These are phyloP conservation scores for Pseudopleuronectes americanus DNA, from an alignment of 2,797 vertebrate species.

Conservation along the genomic window DNA sequence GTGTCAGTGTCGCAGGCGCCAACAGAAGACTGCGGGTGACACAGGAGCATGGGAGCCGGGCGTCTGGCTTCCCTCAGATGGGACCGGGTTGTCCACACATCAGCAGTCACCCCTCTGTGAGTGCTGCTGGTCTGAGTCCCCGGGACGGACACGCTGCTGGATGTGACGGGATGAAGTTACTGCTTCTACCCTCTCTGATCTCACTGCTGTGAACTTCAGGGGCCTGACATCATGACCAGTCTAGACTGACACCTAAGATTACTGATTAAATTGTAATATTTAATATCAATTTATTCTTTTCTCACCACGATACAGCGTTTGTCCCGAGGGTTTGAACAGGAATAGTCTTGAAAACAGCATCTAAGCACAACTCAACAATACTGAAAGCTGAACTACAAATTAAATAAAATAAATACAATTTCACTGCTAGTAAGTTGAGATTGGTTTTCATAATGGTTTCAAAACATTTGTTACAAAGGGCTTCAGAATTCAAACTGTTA, in stretches of 20 bases:
- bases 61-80: conserved; percentile 76
- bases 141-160: conserved; percentile 46
- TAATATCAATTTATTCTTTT: no score
- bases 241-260: not conserved
- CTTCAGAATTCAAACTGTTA: no score
- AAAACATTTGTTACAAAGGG: no score
- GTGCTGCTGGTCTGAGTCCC: conserved; percentile 57
- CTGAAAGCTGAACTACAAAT: not conserved
- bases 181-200: conserved; percentile 9
- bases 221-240: not conserved
- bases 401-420: no score
- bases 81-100: conserved; percentile 66
- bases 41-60: conserved; percentile 48
- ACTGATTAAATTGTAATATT: not conserved
- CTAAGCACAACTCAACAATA: no score
- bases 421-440: no score
- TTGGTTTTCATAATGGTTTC: no score
- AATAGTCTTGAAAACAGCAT: no score
- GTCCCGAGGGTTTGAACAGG: no score
- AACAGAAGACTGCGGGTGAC: conserved; percentile 64
- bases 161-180: conserved; percentile 28
- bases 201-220: not conserved
- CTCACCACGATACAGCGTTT: no score
- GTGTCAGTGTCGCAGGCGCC: conserved; percentile 64
- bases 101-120: conserved; percentile 58